Conservation (phyloP, 2,888 invertebrate species). For the Trachelus troglodyta region DNA sequence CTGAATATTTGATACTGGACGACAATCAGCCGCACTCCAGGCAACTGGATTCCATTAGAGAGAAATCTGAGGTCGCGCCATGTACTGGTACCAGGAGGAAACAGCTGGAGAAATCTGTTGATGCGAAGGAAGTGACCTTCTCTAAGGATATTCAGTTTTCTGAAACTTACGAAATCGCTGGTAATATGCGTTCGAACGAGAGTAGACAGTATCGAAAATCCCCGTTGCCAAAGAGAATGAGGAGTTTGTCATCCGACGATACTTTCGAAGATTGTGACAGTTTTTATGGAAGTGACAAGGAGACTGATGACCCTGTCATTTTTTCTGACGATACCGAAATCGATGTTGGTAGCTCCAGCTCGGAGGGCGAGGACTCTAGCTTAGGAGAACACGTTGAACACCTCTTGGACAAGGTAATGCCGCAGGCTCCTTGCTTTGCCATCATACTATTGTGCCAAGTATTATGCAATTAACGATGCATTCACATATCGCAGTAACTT, state of each 20-base stretch:
- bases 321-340: slow-evolving; percentile 74
- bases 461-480: slow-evolving; percentile 22
- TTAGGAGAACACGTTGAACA: slow-evolving; percentile 54
- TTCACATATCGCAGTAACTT: slow-evolving; percentile 15
- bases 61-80: slow-evolving; percentile 1
- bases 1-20: slow-evolving; percentile 60
- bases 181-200: slow-evolving; percentile 36
- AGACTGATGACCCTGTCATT: slow-evolving; percentile 71
- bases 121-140: slow-evolving; percentile 61
- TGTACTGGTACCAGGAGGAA: slow-evolving; percentile 14
- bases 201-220: slow-evolving; percentile 21
- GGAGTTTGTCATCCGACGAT: slow-evolving; percentile 40
- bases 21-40: slow-evolving; percentile 61
- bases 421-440: slow-evolving; percentile 6
- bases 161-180: slow-evolving; percentile 47
- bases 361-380: slow-evolving; percentile 59
- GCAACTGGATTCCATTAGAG: slow-evolving; percentile 37
- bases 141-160: slow-evolving; percentile 47
- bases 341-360: slow-evolving; percentile 63
- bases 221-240: slow-evolving; percentile 32
- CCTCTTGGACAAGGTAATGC: slow-evolving; percentile 58
- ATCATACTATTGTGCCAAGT: not conserved
- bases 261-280: slow-evolving; percentile 68
- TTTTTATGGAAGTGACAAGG: slow-evolving; percentile 73
- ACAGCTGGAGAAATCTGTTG: not conserved